Percentiles rank a stretch among this genome's conserved stretches.
Conservation (phyloP, 2,888 invertebrate genomes). For the Caenorhabditis sp. region DNA sequence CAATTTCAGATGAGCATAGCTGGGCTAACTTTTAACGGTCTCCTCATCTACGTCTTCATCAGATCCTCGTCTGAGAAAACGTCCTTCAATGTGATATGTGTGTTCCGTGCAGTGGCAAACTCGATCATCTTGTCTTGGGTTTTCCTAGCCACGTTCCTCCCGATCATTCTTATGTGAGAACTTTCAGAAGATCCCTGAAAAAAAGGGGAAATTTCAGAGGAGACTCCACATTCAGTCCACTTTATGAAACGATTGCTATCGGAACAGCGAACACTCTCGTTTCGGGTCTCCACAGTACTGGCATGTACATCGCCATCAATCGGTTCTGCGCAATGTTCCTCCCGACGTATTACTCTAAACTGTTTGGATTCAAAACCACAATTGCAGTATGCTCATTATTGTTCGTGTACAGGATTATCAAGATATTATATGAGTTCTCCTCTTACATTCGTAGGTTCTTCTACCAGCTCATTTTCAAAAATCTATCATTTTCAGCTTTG, state of each 20-base stretch:
- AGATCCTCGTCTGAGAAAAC: conserved; percentile 22
- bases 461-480: background rate
- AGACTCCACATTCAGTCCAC: conserved; percentile 22
- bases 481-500: conserved; percentile 5
- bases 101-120: conserved; percentile 20
- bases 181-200: background rate
- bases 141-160: conserved; percentile 33
- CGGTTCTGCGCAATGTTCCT: conserved; percentile 45
- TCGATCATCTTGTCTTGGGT: conserved; percentile 4
- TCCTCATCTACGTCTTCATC: conserved; percentile 30
- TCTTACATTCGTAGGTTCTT: conserved; percentile 22
- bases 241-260: conserved; percentile 32
- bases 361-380: conserved; percentile 36
- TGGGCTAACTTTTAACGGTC: conserved; percentile 15
- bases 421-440: background rate
- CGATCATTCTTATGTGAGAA: conserved; percentile 26
- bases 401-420: conserved; percentile 2
- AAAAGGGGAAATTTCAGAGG: conserved; percentile 16
- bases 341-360: conserved; percentile 29
- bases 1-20: conserved; percentile 24
- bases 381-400: background rate
- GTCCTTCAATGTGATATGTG: conserved; percentile 50
- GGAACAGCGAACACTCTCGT: conserved; percentile 15
- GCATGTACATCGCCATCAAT: conserved; percentile 42
- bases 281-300: conserved; percentile 24